Conservation (phyloP, 53 echinoderm and acorn worm genomes). For the Paracentrotus lividus region DNA sequence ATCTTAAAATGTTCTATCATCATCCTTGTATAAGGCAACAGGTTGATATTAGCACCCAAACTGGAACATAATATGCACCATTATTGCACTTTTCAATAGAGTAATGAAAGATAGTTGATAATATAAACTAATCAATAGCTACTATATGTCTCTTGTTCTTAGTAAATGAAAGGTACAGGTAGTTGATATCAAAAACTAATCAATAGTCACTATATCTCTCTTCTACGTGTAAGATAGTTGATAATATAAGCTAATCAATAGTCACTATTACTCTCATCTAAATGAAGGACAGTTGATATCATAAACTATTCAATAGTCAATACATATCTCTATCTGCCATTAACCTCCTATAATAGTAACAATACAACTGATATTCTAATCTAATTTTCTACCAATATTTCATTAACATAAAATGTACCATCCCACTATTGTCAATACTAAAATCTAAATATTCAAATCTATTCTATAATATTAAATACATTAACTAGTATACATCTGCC, state of each 20-base stretch:
- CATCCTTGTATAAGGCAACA: not conserved
- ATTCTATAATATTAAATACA: not conserved
- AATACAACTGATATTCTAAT: not conserved
- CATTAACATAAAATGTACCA: not conserved
- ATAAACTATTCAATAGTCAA: no score
- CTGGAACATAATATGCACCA: not conserved
- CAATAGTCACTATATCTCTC: no score
- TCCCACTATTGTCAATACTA: not conserved
- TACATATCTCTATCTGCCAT: not conserved
- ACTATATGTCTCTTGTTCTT: not conserved
- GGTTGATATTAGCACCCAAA: not conserved
- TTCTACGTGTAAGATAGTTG: not conserved
- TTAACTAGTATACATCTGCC: not conserved
- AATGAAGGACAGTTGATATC: no score
- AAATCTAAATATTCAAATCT: not conserved
- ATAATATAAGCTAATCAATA: not conserved
- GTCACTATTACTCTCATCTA: not conserved
- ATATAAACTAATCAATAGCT: not conserved
- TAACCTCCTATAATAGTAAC: not conserved
- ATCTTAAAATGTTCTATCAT: not conserved
- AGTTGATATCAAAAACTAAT: no score
- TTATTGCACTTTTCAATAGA: slow-evolving; percentile 47
- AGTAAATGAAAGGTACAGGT: not conserved
- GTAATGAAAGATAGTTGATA: slow-evolving; percentile 13
- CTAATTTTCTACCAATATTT: not conserved